phyloP scores from a whole-genome alignment of 1,140 invertebrate species.

The Batillaria attramentaria region DNA sequence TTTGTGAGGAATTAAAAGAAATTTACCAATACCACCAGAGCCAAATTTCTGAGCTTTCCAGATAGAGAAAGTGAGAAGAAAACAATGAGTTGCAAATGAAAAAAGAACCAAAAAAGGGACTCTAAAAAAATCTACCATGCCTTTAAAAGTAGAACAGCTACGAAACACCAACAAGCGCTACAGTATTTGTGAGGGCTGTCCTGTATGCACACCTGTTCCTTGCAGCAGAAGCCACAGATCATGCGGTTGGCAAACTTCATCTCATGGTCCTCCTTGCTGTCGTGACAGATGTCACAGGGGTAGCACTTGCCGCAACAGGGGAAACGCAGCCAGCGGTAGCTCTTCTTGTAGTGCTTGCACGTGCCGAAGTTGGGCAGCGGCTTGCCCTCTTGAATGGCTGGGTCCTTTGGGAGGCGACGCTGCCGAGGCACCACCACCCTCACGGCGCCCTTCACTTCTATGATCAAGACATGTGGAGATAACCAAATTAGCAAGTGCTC shows the following conservation, averaged over 20 bases:
- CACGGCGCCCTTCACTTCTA: slow-evolving; percentile 28
- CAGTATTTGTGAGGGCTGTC: neutral
- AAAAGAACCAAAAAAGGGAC: neutral
- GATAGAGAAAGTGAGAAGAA: neutral
- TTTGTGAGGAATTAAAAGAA: too few relatives aligned
- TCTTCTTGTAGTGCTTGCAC: slow-evolving; percentile 73
- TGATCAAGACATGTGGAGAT: too few relatives aligned
- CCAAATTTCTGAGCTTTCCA: too few relatives aligned
- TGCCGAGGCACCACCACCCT: slow-evolving; percentile 38
- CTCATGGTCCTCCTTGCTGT: slow-evolving; percentile 71
- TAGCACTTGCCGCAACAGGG: slow-evolving; percentile 72
- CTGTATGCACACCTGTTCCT: slow-evolving; percentile 66
- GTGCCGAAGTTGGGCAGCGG: slow-evolving; percentile 70
- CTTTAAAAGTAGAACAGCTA: too few relatives aligned
- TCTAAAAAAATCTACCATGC: too few relatives aligned
- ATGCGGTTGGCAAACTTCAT: slow-evolving; percentile 71
- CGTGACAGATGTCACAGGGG: slow-evolving; percentile 72
- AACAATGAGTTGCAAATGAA: neutral
- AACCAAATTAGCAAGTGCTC: too few relatives aligned
- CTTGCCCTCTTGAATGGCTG: slow-evolving; percentile 68
- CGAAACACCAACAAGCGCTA: too few relatives aligned
- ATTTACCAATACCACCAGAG: too few relatives aligned
- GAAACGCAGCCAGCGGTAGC: slow-evolving; percentile 72
- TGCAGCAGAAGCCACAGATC: slow-evolving; percentile 73
- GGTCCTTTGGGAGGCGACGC: slow-evolving; percentile 52